Evolutionary conservation across 2,797 vertebrate species (phyloP).

Genomic region (Aphelocoma californica): DNA sequence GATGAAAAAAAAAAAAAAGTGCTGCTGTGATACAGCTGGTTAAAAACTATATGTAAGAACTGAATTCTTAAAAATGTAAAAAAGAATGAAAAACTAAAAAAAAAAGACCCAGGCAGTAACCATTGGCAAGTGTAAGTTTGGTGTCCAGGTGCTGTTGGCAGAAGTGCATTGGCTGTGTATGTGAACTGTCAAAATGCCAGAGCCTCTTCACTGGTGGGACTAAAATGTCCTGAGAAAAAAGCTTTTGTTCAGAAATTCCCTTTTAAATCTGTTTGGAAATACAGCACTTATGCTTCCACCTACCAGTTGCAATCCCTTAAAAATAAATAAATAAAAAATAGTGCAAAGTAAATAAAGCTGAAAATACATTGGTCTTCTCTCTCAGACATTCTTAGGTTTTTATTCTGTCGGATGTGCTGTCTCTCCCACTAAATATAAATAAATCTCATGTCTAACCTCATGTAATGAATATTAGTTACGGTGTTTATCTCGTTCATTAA

Average conservation of each 20-base stretch:
- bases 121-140: not conserved
- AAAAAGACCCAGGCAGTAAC: not conserved
- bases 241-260: not conserved
- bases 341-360: not conserved
- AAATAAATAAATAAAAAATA: not conserved
- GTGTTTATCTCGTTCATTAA: slow-evolving; percentile 28
- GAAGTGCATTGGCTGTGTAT: not conserved
- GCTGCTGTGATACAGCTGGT: not conserved
- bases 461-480: slow-evolving; percentile 12
- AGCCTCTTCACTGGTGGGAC: not conserved
- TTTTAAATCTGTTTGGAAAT: not conserved
- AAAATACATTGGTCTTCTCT: not conserved
- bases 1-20: not conserved
- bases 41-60: not conserved
- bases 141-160: not conserved
- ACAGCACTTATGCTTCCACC: not conserved
- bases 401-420: not conserved
- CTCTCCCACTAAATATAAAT: not conserved
- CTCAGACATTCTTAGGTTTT: not conserved
- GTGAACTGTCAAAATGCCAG: not conserved
- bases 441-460: not conserved
- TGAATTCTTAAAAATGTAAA: not conserved
- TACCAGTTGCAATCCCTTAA: not conserved
- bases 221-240: not conserved
- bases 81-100: not conserved